These are phyloP conservation scores for Herpetotheres cachinnans DNA, from an alignment of 2,113 vertebrate species.

Conservation along the genomic window DNA sequence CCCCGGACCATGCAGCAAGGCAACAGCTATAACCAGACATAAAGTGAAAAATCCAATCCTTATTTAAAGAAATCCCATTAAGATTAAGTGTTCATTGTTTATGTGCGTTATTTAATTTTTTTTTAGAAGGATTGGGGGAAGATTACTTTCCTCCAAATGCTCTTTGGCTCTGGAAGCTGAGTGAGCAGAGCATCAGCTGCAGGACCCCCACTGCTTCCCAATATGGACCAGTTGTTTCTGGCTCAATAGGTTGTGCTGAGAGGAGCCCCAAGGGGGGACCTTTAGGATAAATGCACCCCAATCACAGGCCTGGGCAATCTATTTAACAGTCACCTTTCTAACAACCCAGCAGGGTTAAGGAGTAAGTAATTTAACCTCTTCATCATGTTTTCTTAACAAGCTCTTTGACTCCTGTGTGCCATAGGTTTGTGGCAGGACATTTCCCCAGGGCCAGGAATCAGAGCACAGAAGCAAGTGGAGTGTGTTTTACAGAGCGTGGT, in stretches of 20 bases:
- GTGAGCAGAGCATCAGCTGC: neutral
- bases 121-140: neutral
- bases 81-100: neutral
- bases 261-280: neutral
- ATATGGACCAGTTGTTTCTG: neutral
- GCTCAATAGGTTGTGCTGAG: neutral
- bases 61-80: neutral
- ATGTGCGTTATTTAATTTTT: neutral
- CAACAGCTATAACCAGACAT: neutral
- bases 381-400: neutral
- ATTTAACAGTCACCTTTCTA: neutral
- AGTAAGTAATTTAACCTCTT: neutral
- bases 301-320: neutral
- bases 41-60: neutral
- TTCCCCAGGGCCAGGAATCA: neutral
- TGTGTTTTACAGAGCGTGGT: neutral
- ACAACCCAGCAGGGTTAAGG: neutral
- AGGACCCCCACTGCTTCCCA: neutral
- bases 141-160: neutral
- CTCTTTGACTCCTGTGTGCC: neutral
- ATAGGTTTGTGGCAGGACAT: neutral
- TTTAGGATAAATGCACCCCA: neutral
- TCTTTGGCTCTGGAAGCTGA: neutral
- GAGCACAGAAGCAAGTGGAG: neutral
- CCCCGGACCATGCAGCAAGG: neutral